Percentiles rank a stretch among this genome's conserved stretches.
phyloP scores from a whole-genome alignment of 64 coral and sea anemone genomes.

The Platygyra sinensis region DNA sequence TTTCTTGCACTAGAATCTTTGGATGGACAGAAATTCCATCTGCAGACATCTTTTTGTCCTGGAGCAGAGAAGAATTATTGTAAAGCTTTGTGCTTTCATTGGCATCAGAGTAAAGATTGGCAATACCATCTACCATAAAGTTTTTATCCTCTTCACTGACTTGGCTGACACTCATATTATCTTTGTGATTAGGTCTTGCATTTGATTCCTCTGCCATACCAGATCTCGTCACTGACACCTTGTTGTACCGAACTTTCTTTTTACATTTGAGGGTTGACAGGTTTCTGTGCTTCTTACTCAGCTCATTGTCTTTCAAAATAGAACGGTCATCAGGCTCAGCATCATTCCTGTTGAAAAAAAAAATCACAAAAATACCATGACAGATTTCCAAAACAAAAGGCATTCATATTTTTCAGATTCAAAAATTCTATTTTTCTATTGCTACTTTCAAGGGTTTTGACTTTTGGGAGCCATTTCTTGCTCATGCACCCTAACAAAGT shows the following conservation, averaged over 20 bases:
- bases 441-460: too few species aligned
- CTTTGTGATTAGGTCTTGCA: neutral
- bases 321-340: neutral
- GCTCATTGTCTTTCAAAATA: constrained; percentile 27
- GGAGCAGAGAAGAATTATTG: neutral
- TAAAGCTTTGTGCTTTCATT: constrained; percentile 48
- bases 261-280: constrained; percentile 32
- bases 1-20: constrained; percentile 3
- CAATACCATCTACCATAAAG: neutral
- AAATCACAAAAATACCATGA: neutral
- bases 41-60: neutral
- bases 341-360: neutral
- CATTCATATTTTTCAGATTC: too few species aligned
- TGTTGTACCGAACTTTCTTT: constrained; percentile 58
- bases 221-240: neutral
- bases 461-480: too few species aligned
- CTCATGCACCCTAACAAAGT: too few species aligned
- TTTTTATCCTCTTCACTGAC: neutral
- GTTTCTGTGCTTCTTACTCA: constrained; percentile 1
- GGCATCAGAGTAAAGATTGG: neutral
- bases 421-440: too few species aligned
- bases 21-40: neutral
- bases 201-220: neutral
- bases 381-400: too few species aligned
- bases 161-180: neutral